These are phyloP conservation scores for Darevskia mixta DNA, from an alignment of 2,797 vertebrate genomes.

Conservation along the genomic window DNA sequence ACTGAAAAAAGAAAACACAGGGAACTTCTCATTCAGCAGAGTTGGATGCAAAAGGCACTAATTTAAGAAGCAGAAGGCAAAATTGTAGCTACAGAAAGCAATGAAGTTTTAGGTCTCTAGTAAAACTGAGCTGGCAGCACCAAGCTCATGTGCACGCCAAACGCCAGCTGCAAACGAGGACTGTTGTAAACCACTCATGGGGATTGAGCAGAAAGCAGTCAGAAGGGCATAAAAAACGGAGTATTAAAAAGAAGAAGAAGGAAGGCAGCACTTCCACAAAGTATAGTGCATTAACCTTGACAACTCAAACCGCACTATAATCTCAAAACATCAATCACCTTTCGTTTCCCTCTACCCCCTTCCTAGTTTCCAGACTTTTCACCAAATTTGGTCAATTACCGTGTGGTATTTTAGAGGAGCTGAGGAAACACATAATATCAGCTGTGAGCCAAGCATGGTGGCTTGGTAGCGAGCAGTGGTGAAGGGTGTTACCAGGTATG, in stretches of 20 bases:
- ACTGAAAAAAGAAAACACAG: slow-evolving; percentile 30
- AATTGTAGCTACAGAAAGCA: neutral
- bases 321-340: slow-evolving; percentile 12
- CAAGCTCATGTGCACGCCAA: neutral
- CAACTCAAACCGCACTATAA: slow-evolving; percentile 6
- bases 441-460: neutral
- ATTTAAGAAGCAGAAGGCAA: slow-evolving; percentile 11
- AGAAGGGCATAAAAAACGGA: slow-evolving; percentile 22
- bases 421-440: slow-evolving; percentile 11
- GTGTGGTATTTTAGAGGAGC: neutral
- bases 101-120: neutral
- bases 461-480: slow-evolving; percentile 36
- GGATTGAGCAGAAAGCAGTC: neutral
- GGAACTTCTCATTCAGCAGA: slow-evolving; percentile 35
- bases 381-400: slow-evolving; percentile 18
- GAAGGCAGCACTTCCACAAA: slow-evolving; percentile 24
- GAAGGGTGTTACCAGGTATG: slow-evolving; percentile 43
- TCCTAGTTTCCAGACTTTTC: slow-evolving; percentile 22
- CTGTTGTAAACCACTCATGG: neutral
- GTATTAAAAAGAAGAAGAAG: neutral
- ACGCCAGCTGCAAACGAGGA: slow-evolving; percentile 7
- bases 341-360: slow-evolving; percentile 18
- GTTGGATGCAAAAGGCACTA: slow-evolving; percentile 20
- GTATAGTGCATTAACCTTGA: neutral
- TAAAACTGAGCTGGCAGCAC: slow-evolving; percentile 20